Evolutionary conservation across 2,113 vertebrate genomes (phyloP), one percentile per base, ranked within the genome.

Genomic region (Corythornis cristatus): DNA sequence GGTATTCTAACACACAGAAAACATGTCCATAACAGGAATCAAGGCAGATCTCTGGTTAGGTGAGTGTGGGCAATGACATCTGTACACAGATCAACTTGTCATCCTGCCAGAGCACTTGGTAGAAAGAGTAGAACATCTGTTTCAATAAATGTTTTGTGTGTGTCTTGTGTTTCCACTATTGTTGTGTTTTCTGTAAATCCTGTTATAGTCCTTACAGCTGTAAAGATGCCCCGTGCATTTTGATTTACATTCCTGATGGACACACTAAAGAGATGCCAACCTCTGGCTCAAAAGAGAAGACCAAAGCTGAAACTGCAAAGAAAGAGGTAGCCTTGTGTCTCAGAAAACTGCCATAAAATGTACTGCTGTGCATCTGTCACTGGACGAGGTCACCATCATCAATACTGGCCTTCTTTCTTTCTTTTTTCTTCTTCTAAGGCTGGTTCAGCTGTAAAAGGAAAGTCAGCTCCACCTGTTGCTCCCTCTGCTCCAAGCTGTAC

Each of bases 191-290:
- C 11, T 60, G 4, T 50, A 29, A 81, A 93, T 90, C 37, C 11
- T 81, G 77, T 50, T 96, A 15, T 67, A 99, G 99, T 84, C 99
- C 99, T 15, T 98, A 99, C 92, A 99, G 99, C 96, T 99, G 99
- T 96, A 99, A 97, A 97, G 99, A 99, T 54, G 98, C 99, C 50
- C 99, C 99, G 0, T 99, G 99, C 88, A 95, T 99, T 95, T 97
- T 99, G 92, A 97, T 99, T 93, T 99, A 99, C 90, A 99, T 99
- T 83, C 99, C 99, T 87, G 99, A 99, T 87, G 99, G 99, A 11
- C 99, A 99, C 91, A 99, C 98, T 48, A 99, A 99, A 95, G 99
- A 99, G 92, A 99, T 99, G 99, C 99, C 99, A 62, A 99, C 99
- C 7, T 98, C 98, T 65, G 99, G 99, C 28, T 99, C 99, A 82